Evolutionary conservation across 2,113 vertebrate genomes (phyloP).

Genomic region (Loxodonta africana): DNA sequence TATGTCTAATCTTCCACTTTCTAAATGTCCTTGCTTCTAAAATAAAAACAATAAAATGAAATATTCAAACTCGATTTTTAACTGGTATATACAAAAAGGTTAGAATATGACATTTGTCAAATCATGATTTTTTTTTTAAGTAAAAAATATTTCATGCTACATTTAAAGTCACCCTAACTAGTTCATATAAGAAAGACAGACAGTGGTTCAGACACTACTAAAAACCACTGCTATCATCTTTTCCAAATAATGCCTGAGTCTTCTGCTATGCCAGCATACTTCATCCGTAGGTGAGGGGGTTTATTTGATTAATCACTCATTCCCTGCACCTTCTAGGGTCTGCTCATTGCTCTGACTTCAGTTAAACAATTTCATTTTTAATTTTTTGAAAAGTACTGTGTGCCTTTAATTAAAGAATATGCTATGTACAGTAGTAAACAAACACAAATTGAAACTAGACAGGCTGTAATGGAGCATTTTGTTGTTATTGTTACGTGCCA

Average conservation of each 20-base stretch:
- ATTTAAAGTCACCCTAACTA: neutral
- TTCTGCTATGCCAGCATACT: neutral
- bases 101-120: neutral
- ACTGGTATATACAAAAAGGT: neutral
- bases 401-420: neutral
- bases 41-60: slow-evolving; percentile 47
- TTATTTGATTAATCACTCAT: neutral
- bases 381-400: neutral
- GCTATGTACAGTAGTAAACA: neutral
- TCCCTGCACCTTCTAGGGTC: neutral
- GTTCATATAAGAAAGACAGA: neutral
- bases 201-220: neutral
- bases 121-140: slow-evolving; percentile 29
- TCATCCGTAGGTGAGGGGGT: accelerated
- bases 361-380: neutral
- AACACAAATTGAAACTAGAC: neutral
- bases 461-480: neutral
- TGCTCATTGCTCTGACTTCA: neutral
- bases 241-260: neutral
- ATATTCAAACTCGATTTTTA: neutral
- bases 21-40: neutral
- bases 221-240: accelerated
- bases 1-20: neutral
- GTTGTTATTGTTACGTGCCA: neutral
- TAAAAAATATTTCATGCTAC: neutral